Conservation (phyloP, 2,113 vertebrate species). For the Scophthalmus maximus region DNA sequence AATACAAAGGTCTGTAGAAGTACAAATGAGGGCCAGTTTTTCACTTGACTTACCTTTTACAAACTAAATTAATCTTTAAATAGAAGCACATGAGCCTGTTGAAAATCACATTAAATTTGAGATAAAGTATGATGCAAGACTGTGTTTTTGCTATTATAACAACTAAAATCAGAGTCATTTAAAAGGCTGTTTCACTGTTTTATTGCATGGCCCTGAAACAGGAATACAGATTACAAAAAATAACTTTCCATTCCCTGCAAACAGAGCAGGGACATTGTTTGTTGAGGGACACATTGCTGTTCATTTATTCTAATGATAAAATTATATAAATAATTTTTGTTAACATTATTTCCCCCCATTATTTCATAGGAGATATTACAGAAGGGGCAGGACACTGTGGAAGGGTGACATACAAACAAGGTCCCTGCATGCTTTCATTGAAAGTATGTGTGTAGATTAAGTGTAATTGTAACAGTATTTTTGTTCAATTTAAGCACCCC, state of each 20-base stretch:
- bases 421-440: not conserved
- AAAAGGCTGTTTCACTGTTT: not conserved
- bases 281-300: no score
- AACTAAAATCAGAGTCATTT: not conserved
- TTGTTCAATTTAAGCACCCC: not conserved
- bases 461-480: not conserved
- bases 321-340: not conserved
- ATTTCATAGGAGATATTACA: not conserved
- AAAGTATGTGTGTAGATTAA: not conserved
- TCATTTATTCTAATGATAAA: not conserved
- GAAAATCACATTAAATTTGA: not conserved
- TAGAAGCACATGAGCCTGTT: not conserved
- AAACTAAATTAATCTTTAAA: not conserved
- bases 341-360: not conserved
- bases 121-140: not conserved
- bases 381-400: not conserved
- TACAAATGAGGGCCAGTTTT: conserved; percentile 5
- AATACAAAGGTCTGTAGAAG: not conserved
- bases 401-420: not conserved
- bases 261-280: no score
- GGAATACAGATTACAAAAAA: not conserved
- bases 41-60: conserved; percentile 7
- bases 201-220: not conserved
- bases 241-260: not conserved
- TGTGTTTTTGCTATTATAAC: not conserved